phyloP scores from a whole-genome alignment of 2,113 vertebrate genomes.

The Romanogobio albipinnatus region DNA sequence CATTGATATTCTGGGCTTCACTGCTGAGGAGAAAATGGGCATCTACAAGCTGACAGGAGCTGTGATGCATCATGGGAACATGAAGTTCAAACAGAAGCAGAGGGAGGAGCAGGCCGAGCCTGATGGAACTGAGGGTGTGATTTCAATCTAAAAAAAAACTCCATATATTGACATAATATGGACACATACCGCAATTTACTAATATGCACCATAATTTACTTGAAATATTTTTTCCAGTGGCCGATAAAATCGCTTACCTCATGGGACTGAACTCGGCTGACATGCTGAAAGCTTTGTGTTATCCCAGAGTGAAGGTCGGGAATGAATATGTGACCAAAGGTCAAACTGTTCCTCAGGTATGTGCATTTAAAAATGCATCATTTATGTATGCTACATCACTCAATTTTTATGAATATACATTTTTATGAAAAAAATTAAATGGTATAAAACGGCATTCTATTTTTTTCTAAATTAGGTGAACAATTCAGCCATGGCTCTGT shows the following conservation, averaged over 20 bases:
- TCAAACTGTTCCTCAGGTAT: conserved; percentile 79
- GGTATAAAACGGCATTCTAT: neutral
- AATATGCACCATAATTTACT: neutral
- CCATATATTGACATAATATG: neutral
- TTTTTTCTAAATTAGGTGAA: conserved; percentile 66
- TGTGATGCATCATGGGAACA: conserved; percentile 89
- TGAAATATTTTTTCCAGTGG: conserved; percentile 61
- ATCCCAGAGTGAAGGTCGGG: conserved; percentile 79
- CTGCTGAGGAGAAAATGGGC: conserved; percentile 81
- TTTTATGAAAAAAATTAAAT: conserved; percentile 2
- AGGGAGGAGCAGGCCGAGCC: conserved; percentile 89
- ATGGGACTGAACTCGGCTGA: conserved; percentile 80
- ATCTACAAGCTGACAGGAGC: conserved; percentile 87
- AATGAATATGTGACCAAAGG: conserved; percentile 80
- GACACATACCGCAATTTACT: too few relatives aligned
- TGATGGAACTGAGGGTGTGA: conserved; percentile 85
- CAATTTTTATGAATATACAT: neutral
- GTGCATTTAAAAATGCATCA: neutral
- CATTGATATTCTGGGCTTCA: conserved; percentile 82
- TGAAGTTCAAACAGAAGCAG: conserved; percentile 93
- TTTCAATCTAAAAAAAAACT: neutral
- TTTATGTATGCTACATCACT: neutral
- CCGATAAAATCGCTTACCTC: conserved; percentile 79
- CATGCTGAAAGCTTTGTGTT: conserved; percentile 76
- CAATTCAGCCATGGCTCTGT: conserved; percentile 72